A percentile compares a stretch with the other conserved stretches of the same genome.
These are phyloP conservation scores for Drosophila lacteicornis DNA, from an alignment of 1,140 invertebrate species.

Conservation along the genomic window DNA sequence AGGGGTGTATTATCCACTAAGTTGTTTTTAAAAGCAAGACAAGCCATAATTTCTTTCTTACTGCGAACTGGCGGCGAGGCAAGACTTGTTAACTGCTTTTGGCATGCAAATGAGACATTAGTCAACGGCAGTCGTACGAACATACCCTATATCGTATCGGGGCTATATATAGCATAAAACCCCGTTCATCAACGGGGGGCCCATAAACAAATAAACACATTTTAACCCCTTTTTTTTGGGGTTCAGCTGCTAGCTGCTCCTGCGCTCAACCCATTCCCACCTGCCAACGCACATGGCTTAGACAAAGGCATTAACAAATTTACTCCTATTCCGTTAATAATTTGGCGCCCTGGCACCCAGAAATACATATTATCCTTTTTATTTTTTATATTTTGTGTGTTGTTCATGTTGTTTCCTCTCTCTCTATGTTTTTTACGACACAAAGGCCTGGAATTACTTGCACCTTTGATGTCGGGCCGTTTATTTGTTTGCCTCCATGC, in stretches of 20 bases:
- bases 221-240: constrained; percentile 66
- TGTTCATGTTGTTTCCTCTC: constrained; percentile 42
- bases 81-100: constrained; percentile 83
- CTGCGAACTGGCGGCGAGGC: constrained; percentile 44
- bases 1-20: constrained; percentile 82
- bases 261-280: constrained; percentile 32
- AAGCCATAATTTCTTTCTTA: constrained; percentile 74
- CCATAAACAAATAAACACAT: constrained; percentile 83
- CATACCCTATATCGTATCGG: constrained; percentile 43
- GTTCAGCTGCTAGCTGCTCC: constrained; percentile 55
- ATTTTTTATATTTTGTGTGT: constrained; percentile 25
- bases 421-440: constrained; percentile 67
- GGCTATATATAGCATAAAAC: constrained; percentile 35
- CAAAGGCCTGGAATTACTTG: constrained; percentile 66
- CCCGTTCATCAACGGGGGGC: constrained; percentile 43
- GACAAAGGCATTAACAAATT: constrained; percentile 81
- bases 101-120: constrained; percentile 84
- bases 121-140: constrained; percentile 71
- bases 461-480: constrained; percentile 69
- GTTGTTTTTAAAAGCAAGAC: constrained; percentile 83
- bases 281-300: constrained; percentile 76
- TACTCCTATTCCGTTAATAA: constrained; percentile 79
- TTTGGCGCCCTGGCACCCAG: constrained; percentile 67
- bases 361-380: not conserved
- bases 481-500: constrained; percentile 66